These are phyloP conservation scores for Poecilobothrus nobilitatus DNA, from an alignment of 2,888 invertebrate species.

Conservation along the genomic window DNA sequence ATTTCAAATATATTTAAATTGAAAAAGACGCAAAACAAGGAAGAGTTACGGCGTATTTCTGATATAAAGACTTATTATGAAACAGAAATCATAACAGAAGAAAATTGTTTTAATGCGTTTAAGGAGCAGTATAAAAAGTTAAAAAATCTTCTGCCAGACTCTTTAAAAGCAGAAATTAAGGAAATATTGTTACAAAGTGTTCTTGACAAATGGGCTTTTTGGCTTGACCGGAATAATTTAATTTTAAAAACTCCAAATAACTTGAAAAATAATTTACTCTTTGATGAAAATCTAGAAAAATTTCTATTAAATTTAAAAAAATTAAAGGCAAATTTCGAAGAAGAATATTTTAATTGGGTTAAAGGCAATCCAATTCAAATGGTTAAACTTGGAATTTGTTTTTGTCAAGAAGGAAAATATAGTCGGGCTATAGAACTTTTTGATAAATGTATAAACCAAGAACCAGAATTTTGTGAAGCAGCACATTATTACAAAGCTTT, in stretches of 20 bases:
- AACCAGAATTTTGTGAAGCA: conserved; percentile 12
- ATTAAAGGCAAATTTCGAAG: not conserved
- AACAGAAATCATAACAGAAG: not conserved
- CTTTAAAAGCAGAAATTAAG: not conserved
- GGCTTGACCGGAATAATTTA: conserved; percentile 7
- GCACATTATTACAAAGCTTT: conserved; percentile 10
- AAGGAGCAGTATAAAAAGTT: not conserved
- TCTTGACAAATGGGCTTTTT: conserved; percentile 15
- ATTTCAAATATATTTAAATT: not conserved
- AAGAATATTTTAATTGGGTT: not conserved
- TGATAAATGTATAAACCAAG: not conserved
- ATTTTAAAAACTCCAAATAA: not conserved
- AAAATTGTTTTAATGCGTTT: not conserved
- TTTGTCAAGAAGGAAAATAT: not conserved
- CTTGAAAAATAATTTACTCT: not conserved
- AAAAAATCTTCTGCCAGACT: not conserved
- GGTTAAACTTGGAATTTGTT: not conserved
- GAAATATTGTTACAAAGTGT: conserved; percentile 11
- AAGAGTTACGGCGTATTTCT: not conserved
- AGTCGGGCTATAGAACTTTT: not conserved
- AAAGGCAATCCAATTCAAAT: not conserved
- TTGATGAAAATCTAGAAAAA: not conserved
- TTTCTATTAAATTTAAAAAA: not conserved
- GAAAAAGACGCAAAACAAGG: not conserved
- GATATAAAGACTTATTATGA: not conserved